Conservation (phyloP, 2,888 invertebrate genomes). For the Steinernema scapterisci region DNA sequence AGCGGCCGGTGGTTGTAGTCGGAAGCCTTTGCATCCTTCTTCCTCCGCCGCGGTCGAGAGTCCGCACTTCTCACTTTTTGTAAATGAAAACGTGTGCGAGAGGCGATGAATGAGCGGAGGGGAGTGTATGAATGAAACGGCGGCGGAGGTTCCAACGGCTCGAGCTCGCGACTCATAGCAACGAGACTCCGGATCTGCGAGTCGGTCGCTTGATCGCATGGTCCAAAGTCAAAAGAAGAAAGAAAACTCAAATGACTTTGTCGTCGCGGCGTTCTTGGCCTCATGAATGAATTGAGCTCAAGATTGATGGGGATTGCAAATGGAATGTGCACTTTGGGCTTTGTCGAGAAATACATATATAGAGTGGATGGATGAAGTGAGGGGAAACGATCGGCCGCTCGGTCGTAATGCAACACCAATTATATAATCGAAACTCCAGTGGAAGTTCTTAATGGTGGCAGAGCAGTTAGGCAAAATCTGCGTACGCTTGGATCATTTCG, state of each 20-base stretch:
- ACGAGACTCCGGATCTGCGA: neutral
- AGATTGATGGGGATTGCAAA: slow-evolving; percentile 7
- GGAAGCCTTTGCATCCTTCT: neutral
- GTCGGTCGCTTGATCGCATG: neutral
- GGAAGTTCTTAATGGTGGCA: neutral
- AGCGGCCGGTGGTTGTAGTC: neutral
- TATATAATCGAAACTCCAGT: slow-evolving; percentile 19
- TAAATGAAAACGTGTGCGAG: slow-evolving; percentile 2
- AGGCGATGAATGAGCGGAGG: neutral
- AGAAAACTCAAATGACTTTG: neutral
- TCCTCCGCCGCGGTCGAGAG: neutral
- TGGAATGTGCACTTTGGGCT: slow-evolving; percentile 20
- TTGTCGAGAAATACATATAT: neutral
- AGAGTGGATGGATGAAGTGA: neutral
- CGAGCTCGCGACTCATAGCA: no score
- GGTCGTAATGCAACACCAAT: slow-evolving; percentile 26
- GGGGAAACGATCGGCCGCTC: neutral
- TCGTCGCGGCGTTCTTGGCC: neutral
- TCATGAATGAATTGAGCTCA: slow-evolving; percentile 21
- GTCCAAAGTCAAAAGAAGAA: neutral
- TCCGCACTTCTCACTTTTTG: neutral
- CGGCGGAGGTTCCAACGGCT: neutral
- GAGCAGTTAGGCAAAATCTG: slow-evolving; percentile 7
- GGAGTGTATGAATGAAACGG: neutral
- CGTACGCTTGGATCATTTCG: slow-evolving; percentile 20